Percentiles rank a stretch among this genome's conserved stretches.
Evolutionary conservation across 2,888 invertebrate genomes (phyloP).

Genomic region (Orthonevra nobilis): DNA sequence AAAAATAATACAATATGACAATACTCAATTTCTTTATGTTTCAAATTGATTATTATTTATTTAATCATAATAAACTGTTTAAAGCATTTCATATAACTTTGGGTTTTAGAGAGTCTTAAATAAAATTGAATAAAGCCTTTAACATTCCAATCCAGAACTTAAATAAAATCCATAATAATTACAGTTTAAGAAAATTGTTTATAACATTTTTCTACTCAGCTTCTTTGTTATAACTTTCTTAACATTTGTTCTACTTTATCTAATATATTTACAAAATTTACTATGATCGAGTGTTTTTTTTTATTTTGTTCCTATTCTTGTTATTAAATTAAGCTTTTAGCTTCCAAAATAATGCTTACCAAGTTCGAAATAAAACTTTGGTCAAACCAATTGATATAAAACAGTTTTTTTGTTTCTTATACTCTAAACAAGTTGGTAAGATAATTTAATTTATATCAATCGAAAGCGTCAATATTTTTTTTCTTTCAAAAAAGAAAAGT

Average conservation of each 20-base stretch:
- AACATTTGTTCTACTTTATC: too few species aligned
- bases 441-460: conserved; percentile 42
- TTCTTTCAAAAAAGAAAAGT: conserved; percentile 21
- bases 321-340: too few species aligned
- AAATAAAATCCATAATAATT: too few species aligned
- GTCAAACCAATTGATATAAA: neutral
- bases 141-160: too few species aligned
- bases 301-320: too few species aligned
- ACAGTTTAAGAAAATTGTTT: too few species aligned
- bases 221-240: too few species aligned
- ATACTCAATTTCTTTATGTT: neutral
- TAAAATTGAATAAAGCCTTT: conserved; percentile 4
- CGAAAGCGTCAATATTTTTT: conserved; percentile 40
- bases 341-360: too few species aligned
- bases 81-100: conserved; percentile 31
- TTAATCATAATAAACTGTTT: conserved; percentile 38
- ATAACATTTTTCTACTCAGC: too few species aligned
- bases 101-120: conserved; percentile 16
- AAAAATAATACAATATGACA: too few species aligned
- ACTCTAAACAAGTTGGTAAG: conserved; percentile 34
- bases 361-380: neutral
- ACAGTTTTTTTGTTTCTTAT: neutral
- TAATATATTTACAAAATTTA: neutral
- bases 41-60: conserved; percentile 39
- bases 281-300: too few species aligned